Conservation (phyloP, 2,888 invertebrate species). For the Cataglyphis albicans region DNA sequence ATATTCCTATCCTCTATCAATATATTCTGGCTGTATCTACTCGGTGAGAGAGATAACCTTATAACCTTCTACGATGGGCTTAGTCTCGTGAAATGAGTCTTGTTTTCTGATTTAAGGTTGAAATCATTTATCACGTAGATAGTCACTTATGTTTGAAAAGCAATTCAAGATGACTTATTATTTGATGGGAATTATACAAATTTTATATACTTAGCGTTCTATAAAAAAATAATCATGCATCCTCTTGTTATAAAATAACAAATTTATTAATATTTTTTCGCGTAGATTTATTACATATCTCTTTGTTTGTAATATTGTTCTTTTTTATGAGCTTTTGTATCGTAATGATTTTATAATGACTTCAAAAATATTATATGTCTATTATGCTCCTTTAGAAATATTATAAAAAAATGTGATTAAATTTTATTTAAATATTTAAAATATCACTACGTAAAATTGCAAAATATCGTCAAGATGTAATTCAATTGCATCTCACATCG, state of each 20-base stretch:
- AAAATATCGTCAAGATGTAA: conserved; percentile 23
- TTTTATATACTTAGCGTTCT: not conserved
- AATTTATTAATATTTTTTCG: not conserved
- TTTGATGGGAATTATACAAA: not conserved
- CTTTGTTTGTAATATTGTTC: not conserved
- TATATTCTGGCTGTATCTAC: conserved; percentile 43
- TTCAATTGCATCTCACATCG: conserved; percentile 11
- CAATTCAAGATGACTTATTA: conserved; percentile 7
- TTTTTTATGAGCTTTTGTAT: not conserved
- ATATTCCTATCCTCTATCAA: conserved; percentile 1
- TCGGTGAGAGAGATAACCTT: conserved; percentile 57
- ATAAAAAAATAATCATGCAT: not conserved
- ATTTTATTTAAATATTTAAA: not conserved
- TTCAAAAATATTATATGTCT: not conserved
- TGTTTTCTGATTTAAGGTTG: conserved; percentile 45
- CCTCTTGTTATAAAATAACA: not conserved
- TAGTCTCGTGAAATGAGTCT: conserved; percentile 59
- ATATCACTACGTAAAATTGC: not conserved
- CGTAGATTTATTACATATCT: conserved; percentile 12
- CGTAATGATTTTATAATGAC: not conserved
- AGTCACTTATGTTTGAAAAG: not conserved
- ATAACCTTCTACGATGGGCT: conserved; percentile 45
- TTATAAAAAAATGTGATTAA: not conserved
- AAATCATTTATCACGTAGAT: not conserved
- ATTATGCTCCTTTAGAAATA: not conserved